phyloP scores from a whole-genome alignment of 2,888 invertebrate species.

The Eupithecia abbreviata region DNA sequence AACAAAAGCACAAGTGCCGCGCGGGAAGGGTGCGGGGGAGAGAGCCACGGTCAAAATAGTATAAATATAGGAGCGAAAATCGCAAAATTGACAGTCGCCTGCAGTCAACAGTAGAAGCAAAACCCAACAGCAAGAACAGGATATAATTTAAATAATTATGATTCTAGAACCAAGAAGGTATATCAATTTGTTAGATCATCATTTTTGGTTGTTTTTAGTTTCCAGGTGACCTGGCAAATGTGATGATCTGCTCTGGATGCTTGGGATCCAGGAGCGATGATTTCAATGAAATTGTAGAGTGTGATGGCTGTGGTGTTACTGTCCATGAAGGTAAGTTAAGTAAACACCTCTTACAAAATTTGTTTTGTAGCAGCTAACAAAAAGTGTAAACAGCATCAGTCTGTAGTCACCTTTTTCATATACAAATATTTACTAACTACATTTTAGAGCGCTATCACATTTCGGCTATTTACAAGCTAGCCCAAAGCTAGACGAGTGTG shows the following conservation, averaged over 20 bases:
- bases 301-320: constrained; percentile 97
- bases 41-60: too few species aligned
- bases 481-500: too few species aligned
- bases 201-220: constrained; percentile 55
- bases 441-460: too few species aligned
- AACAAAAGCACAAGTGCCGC: too few species aligned
- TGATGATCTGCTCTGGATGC: constrained; percentile 96
- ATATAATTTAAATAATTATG: too few species aligned
- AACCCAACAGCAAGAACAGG: too few species aligned
- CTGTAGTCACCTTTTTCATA: background rate
- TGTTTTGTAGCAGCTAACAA: background rate
- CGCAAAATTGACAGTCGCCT: too few species aligned
- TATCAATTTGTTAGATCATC: background rate
- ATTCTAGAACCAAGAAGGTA: background rate
- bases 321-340: constrained; percentile 92
- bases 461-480: too few species aligned
- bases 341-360: background rate
- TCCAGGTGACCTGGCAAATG: constrained; percentile 84
- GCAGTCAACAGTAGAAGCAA: too few species aligned
- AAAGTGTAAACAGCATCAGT: background rate
- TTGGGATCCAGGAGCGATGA: constrained; percentile 96
- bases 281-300: constrained; percentile 97
- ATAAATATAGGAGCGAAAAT: too few species aligned
- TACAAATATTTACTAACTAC: too few species aligned
- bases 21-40: too few species aligned